A percentile compares a stretch with the other conserved stretches of the same genome.
Evolutionary conservation across 2,113 vertebrate species (phyloP).

Genomic region (Hipposideros armiger): DNA sequence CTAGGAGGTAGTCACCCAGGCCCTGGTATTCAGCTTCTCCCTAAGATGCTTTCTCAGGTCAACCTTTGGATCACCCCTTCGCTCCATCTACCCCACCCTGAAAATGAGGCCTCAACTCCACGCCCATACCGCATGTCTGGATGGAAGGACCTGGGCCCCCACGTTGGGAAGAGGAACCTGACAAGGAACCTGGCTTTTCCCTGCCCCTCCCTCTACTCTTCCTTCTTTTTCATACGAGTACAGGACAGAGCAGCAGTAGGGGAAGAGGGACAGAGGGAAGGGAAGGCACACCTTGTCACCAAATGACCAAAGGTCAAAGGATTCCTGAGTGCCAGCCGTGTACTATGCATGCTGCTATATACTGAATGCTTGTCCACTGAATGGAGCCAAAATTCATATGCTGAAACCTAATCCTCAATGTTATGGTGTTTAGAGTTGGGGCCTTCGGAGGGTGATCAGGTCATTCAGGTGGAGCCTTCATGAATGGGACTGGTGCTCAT

Average conservation of each 20-base stretch:
- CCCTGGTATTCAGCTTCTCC: background rate
- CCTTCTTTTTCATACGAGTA: background rate
- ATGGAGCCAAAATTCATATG: background rate
- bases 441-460: background rate
- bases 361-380: background rate
- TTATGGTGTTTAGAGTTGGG: background rate
- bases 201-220: background rate
- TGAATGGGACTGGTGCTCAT: background rate
- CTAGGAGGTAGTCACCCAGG: background rate
- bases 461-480: background rate
- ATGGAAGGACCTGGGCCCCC: background rate
- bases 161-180: background rate
- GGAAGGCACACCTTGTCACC: background rate
- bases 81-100: background rate
- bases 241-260: background rate
- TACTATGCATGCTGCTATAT: background rate
- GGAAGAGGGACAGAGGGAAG: background rate
- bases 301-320: constrained; percentile 9
- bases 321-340: background rate
- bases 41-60: background rate
- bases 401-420: background rate
- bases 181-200: background rate
- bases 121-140: background rate
- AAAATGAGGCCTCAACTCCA: background rate
- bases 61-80: background rate